Conservation (phyloP, 1,140 invertebrate genomes). For the Habropoda laboriosa region DNA sequence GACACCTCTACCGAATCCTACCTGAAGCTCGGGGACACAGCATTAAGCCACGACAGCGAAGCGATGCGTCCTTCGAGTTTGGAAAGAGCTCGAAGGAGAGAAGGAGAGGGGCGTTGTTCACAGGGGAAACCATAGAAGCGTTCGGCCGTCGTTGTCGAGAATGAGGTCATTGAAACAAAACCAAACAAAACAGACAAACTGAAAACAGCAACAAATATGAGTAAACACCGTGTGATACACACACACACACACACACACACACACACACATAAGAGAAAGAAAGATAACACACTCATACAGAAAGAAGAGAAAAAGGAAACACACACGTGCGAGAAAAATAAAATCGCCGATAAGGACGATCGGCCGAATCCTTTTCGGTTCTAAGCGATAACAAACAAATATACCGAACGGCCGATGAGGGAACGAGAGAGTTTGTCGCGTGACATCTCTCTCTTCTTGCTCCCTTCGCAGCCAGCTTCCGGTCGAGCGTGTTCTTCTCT, state of each 20-base stretch:
- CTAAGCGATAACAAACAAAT: background rate
- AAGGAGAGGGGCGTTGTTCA: slow-evolving; percentile 52
- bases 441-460: slow-evolving; percentile 17
- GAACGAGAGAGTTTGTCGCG: slow-evolving; percentile 19
- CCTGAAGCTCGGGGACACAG: slow-evolving; percentile 54
- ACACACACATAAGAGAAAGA: background rate
- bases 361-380: slow-evolving; percentile 45
- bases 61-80: slow-evolving; percentile 72
- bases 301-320: too few relatives aligned
- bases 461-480: slow-evolving; percentile 40
- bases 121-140: slow-evolving; percentile 39
- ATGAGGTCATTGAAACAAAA: slow-evolving; percentile 25
- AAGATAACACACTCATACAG: background rate
- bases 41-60: slow-evolving; percentile 61
- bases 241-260: background rate
- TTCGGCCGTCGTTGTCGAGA: slow-evolving; percentile 59
- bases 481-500: slow-evolving; percentile 62
- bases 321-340: background rate
- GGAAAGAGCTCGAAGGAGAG: slow-evolving; percentile 72
- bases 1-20: slow-evolving; percentile 84
- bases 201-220: background rate
- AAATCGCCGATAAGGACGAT: slow-evolving; percentile 43
- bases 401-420: slow-evolving; percentile 14
- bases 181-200: background rate
- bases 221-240: background rate